These are phyloP conservation scores for Pectinophora gossypiella DNA, from an alignment of 1,140 invertebrate genomes.

Conservation along the genomic window DNA sequence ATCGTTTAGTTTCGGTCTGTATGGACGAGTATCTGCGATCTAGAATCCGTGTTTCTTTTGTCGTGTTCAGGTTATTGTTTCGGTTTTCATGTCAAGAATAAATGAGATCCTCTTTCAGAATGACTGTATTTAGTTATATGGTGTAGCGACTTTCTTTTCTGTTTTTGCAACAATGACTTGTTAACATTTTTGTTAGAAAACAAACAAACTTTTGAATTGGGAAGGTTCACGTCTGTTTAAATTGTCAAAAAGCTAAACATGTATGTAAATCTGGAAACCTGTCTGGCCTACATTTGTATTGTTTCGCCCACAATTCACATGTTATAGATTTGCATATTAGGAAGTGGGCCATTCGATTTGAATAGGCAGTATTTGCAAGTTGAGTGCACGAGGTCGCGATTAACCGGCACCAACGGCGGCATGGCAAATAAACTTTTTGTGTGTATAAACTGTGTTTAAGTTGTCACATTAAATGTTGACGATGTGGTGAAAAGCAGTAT, in stretches of 20 bases:
- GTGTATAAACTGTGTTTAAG: not conserved
- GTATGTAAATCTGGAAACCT: constrained; percentile 38
- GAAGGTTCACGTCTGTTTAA: not conserved
- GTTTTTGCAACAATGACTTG: constrained; percentile 9
- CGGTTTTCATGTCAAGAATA: not conserved
- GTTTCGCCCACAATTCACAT: constrained; percentile 55
- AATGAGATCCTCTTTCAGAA: not conserved
- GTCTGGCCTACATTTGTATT: constrained; percentile 48
- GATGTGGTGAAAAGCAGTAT: constrained; percentile 6
- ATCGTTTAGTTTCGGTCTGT: not conserved
- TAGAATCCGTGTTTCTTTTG: constrained; percentile 1
- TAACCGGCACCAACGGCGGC: constrained; percentile 13
- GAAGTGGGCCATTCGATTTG: constrained; percentile 52
- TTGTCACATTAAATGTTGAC: constrained; percentile 7
- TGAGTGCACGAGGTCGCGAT: constrained; percentile 41
- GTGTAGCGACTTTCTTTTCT: constrained; percentile 19
- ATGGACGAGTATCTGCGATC: not conserved
- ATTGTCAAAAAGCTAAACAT: constrained; percentile 27
- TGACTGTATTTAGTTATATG: constrained; percentile 10
- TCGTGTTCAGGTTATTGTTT: not conserved
- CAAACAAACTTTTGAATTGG: constrained; percentile 8
- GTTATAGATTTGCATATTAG: constrained; percentile 63
- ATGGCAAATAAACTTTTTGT: not conserved
- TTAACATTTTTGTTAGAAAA: constrained; percentile 15
- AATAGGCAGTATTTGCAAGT: constrained; percentile 48